Evolutionary conservation across 2,797 vertebrate genomes (phyloP).

Genomic region (Falco berigora): DNA sequence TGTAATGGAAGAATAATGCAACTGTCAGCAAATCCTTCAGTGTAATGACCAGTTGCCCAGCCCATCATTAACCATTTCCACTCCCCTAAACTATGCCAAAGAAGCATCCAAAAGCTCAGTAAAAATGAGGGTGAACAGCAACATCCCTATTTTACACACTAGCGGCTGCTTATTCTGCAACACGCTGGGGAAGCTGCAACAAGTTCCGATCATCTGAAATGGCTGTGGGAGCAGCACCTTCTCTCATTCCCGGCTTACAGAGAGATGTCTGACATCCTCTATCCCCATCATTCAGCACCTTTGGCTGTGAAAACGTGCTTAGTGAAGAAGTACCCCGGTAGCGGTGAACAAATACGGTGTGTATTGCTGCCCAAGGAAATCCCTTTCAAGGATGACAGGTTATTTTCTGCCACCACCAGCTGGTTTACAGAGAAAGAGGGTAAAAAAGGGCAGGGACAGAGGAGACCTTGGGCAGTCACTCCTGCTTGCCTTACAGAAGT

Average conservation of each 20-base stretch:
- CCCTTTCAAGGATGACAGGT: neutral
- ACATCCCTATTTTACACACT: neutral
- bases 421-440: neutral
- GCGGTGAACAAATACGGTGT: rapidly evolving
- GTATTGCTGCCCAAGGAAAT: neutral
- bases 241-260: neutral
- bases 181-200: neutral
- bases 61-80: neutral
- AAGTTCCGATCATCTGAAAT: constrained; percentile 4
- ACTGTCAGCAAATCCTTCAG: neutral
- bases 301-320: neutral
- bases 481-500: neutral
- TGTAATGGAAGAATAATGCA: neutral
- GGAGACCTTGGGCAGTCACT: neutral
- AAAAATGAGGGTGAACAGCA: neutral
- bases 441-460: neutral
- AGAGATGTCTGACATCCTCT: neutral
- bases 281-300: neutral
- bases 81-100: neutral
- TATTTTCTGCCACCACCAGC: neutral
- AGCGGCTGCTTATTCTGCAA: neutral
- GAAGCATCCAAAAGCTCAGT: neutral
- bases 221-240: neutral
- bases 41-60: neutral
- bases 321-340: neutral